These are phyloP conservation scores for Ormyrus labotus DNA, from an alignment of 2,888 invertebrate species.

Conservation along the genomic window DNA sequence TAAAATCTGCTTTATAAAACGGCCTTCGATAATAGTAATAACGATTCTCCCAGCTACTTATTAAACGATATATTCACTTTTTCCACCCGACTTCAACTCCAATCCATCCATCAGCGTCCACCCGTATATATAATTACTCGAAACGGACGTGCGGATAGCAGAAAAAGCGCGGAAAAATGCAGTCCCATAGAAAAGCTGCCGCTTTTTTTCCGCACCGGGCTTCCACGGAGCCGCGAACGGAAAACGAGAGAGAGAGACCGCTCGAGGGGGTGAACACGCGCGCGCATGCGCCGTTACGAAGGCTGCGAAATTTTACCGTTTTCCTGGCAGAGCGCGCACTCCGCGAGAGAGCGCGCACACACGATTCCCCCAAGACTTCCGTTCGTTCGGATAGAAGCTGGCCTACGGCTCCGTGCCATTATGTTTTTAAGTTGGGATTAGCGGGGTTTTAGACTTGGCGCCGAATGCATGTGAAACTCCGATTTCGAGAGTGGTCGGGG, in stretches of 20 bases:
- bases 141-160: too few species aligned
- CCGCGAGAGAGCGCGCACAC: not conserved
- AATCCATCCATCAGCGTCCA: too few species aligned
- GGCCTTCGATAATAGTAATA: too few species aligned
- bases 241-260: constrained; percentile 2
- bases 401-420: constrained; percentile 31
- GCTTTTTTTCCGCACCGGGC: too few species aligned
- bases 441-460: constrained; percentile 4
- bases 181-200: too few species aligned
- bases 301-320: constrained; percentile 37
- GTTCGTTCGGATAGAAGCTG: constrained; percentile 15
- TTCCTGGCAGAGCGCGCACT: not conserved
- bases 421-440: constrained; percentile 10
- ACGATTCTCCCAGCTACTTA: too few species aligned
- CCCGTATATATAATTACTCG: too few species aligned
- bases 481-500: too few species aligned
- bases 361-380: constrained; percentile 41
- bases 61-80: too few species aligned
- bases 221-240: not conserved
- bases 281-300: constrained; percentile 16
- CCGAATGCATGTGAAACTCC: not conserved
- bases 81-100: too few species aligned
- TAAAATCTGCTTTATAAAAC: too few species aligned
- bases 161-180: too few species aligned
- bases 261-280: constrained; percentile 15